These are phyloP conservation scores for Melanotaenia duboulayi DNA, from an alignment of 2,113 vertebrate species.

Conservation along the genomic window DNA sequence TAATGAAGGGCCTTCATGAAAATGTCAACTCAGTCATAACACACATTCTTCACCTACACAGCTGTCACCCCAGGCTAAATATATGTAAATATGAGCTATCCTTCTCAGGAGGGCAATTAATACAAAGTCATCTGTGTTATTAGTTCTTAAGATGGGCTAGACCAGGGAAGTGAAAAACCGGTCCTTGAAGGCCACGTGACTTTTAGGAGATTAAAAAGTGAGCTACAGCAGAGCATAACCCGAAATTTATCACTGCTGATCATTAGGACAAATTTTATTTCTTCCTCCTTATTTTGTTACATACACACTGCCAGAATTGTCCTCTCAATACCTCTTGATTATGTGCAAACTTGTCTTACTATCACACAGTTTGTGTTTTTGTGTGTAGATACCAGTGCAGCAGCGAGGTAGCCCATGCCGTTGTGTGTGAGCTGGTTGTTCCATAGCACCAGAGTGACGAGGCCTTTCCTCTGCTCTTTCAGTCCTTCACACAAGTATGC, in stretches of 20 bases:
- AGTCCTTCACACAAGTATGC: conserved; percentile 94
- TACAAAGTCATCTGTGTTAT: not conserved
- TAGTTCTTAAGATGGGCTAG: no score
- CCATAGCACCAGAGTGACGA: conserved; percentile 94
- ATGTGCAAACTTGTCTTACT: not conserved
- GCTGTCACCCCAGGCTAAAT: not conserved
- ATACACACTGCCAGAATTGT: no score
- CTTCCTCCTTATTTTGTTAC: no score
- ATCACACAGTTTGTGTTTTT: conserved; percentile 11
- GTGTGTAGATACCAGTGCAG: conserved; percentile 86
- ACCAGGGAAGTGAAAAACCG: no score
- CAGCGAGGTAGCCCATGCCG: conserved; percentile 92
- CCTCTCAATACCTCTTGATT: no score
- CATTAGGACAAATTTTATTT: no score
- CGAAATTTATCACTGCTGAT: no score
- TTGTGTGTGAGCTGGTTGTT: conserved; percentile 97
- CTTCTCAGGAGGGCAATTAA: not conserved
- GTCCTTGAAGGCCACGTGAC: no score
- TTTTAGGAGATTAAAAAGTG: no score
- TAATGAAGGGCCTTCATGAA: not conserved
- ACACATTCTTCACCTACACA: conserved; percentile 1
- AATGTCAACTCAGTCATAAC: conserved; percentile 11
- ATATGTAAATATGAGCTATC: no score
- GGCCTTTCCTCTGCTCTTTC: conserved; percentile 93
- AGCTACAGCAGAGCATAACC: no score